Conservation (phyloP, 2,113 vertebrate genomes). For the Bolborhynchus lineola region DNA sequence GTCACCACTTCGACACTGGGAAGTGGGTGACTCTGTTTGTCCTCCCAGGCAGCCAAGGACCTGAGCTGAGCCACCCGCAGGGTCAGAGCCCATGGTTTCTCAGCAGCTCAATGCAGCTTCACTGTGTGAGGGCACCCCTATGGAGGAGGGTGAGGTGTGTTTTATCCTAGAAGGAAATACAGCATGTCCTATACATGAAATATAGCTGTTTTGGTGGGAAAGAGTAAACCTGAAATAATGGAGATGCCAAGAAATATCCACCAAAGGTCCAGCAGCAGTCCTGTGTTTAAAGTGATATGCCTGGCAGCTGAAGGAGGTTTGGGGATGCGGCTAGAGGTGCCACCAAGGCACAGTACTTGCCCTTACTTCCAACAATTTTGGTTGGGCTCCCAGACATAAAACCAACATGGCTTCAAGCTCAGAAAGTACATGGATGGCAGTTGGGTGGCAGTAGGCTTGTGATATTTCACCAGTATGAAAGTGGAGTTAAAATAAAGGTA, state of each 20-base stretch:
- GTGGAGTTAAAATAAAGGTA: neutral
- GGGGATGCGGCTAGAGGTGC: neutral
- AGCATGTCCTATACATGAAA: no score
- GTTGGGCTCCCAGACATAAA: neutral
- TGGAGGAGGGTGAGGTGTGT: fast-evolving
- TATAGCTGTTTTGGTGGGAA: neutral
- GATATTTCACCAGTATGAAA: fast-evolving
- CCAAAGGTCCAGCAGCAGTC: neutral
- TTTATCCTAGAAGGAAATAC: neutral
- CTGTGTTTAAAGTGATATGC: neutral
- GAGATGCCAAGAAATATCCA: neutral
- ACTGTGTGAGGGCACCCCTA: fast-evolving
- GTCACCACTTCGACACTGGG: neutral
- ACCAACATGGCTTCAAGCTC: neutral
- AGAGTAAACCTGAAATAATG: neutral
- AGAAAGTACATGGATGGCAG: neutral
- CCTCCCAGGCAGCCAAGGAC: neutral
- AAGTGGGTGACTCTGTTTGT: neutral
- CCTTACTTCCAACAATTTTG: neutral
- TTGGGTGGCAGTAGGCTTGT: neutral
- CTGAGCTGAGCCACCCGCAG: neutral
- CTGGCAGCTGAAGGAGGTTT: neutral
- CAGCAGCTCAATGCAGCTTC: neutral
- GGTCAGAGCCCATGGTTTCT: neutral
- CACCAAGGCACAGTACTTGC: neutral